Conservation (phyloP, 1,140 invertebrate genomes). For the Anastrepha ludens region DNA sequence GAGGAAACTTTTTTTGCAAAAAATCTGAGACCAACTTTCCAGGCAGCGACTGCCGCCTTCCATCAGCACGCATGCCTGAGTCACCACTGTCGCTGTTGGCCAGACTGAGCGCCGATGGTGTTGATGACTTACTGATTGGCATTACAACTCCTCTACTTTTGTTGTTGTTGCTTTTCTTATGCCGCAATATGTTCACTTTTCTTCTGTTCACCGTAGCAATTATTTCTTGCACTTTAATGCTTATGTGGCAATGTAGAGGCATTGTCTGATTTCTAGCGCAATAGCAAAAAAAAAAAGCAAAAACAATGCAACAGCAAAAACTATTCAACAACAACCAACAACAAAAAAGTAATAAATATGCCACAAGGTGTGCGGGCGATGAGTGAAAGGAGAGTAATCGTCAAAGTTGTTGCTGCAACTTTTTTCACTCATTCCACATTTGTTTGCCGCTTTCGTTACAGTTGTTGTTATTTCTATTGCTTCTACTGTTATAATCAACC, state of each 20-base stretch:
- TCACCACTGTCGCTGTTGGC: not conserved
- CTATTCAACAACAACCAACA: not conserved
- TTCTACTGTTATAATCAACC: not conserved
- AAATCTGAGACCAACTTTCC: too few species aligned
- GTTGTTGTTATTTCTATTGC: not conserved
- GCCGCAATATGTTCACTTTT: not conserved
- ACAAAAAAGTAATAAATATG: not conserved
- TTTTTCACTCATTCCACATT: not conserved
- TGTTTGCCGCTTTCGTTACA: not conserved
- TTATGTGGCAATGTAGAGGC: not conserved
- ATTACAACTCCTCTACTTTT: not conserved
- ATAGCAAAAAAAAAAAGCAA: slow-evolving; percentile 3
- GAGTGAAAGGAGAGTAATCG: slow-evolving; percentile 28
- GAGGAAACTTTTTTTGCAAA: too few species aligned
- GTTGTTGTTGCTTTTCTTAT: not conserved
- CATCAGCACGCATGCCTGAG: not conserved
- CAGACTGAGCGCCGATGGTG: not conserved
- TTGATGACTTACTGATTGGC: not conserved
- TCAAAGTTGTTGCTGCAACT: not conserved
- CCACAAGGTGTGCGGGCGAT: not conserved
- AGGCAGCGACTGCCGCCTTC: too few species aligned
- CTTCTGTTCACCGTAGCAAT: not conserved
- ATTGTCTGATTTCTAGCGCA: not conserved
- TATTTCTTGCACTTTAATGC: slow-evolving; percentile 7
- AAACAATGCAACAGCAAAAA: not conserved